These are phyloP conservation scores for Drosophila nr. perissopoda DNA, from an alignment of 2,888 invertebrate species.

Conservation along the genomic window DNA sequence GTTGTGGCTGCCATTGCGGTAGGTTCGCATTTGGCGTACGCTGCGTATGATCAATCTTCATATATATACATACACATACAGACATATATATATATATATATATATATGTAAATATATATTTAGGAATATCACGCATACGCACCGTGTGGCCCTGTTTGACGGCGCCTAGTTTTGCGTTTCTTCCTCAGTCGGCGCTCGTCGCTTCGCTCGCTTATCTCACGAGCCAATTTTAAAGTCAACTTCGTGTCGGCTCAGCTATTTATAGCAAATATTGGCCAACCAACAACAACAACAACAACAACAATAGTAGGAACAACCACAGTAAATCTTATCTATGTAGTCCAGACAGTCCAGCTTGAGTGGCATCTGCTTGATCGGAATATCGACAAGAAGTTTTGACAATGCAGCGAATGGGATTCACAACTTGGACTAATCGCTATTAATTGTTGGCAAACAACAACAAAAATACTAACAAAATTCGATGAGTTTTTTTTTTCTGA, in stretches of 20 bases:
- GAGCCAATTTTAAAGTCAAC: constrained; percentile 28
- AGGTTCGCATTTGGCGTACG: constrained; percentile 58
- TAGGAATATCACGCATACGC: constrained; percentile 41
- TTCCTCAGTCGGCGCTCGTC: constrained; percentile 6
- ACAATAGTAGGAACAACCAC: constrained; percentile 15
- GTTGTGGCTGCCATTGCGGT: constrained; percentile 56
- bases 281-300: constrained; percentile 17
- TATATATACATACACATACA: not conserved
- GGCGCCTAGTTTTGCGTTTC: not conserved
- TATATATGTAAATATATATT: not conserved
- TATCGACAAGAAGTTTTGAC: not conserved
- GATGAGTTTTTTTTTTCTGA: not conserved
- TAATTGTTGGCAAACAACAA: not conserved
- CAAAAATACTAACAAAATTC: not conserved
- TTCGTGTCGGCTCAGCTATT: constrained; percentile 45
- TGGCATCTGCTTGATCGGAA: not conserved
- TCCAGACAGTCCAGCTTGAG: not conserved
- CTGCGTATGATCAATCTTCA: constrained; percentile 59
- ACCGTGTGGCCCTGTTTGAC: constrained; percentile 12
- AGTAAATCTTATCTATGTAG: not conserved
- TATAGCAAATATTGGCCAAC: constrained; percentile 31
- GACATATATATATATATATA: not conserved
- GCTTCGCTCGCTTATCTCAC: constrained; percentile 27
- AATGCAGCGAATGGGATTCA: not conserved
- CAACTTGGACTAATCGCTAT: not conserved